Conservation (phyloP, 1,140 invertebrate genomes). For the Lucilia cuprina region DNA sequence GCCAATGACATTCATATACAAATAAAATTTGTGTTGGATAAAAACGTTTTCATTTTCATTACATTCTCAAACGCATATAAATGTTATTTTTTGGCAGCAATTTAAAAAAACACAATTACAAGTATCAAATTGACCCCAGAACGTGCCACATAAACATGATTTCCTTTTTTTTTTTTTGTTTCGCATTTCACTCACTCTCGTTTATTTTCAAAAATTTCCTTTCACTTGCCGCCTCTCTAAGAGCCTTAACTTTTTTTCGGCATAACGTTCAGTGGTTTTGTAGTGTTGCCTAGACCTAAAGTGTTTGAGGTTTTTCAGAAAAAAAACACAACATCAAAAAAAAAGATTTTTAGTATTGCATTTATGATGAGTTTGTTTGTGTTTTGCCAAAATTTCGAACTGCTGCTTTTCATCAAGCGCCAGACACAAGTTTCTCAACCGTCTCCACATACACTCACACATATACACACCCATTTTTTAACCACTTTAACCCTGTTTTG, state of each 20-base stretch:
- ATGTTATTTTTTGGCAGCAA: not conserved
- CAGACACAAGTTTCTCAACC: not conserved
- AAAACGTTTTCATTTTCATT: not conserved
- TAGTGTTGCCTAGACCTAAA: not conserved
- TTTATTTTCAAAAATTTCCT: not conserved
- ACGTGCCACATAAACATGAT: not conserved
- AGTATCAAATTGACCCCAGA: constrained; percentile 10
- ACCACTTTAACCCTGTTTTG: not conserved
- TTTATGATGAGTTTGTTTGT: constrained; percentile 6
- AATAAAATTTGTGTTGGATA: not conserved
- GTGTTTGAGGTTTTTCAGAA: not conserved
- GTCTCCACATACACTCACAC: not conserved
- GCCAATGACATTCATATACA: constrained; percentile 14
- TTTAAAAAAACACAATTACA: constrained; percentile 11
- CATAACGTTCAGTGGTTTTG: not conserved
- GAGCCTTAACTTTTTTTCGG: not conserved
- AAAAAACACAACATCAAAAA: not conserved
- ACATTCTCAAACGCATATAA: not conserved
- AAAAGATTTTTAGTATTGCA: not conserved
- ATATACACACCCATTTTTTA: not conserved
- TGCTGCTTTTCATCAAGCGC: not conserved
- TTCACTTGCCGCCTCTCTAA: not conserved
- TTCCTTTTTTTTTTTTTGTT: not conserved
- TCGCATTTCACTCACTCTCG: not conserved
- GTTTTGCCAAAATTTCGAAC: not conserved